phyloP scores from a whole-genome alignment of 2,797 vertebrate genomes.

The Martes flavigula region DNA sequence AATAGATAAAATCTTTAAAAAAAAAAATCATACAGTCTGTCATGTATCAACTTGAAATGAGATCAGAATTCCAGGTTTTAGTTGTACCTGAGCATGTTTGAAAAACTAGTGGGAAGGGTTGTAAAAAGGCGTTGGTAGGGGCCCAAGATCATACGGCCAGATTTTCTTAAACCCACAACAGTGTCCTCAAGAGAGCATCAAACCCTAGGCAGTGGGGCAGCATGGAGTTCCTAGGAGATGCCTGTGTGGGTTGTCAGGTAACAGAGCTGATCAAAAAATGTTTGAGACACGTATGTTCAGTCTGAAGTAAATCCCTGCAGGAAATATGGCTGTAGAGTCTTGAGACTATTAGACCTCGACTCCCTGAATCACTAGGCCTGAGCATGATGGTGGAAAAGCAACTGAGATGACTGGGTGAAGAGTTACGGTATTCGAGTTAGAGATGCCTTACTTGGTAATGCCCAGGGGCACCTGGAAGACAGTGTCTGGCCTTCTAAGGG shows the following conservation, averaged over 20 bases:
- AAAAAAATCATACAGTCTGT: background rate
- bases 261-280: background rate
- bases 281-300: background rate
- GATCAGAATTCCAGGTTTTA: background rate
- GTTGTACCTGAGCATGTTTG: background rate
- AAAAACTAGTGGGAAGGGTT: background rate
- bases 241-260: background rate
- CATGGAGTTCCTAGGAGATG: background rate
- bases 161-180: background rate
- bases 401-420: background rate
- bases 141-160: background rate
- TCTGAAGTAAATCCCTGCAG: background rate
- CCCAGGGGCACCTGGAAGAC: background rate
- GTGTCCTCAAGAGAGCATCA: background rate
- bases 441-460: background rate
- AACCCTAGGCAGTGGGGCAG: fast-evolving
- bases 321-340: background rate
- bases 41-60: background rate
- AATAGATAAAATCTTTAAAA: no score
- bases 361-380: background rate
- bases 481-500: background rate
- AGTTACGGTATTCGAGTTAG: background rate
- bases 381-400: background rate
- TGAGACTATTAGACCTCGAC: background rate
- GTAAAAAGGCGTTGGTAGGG: background rate